Evolutionary conservation across 2,113 vertebrate genomes (phyloP).

Genomic region (Urocitellus parryii): DNA sequence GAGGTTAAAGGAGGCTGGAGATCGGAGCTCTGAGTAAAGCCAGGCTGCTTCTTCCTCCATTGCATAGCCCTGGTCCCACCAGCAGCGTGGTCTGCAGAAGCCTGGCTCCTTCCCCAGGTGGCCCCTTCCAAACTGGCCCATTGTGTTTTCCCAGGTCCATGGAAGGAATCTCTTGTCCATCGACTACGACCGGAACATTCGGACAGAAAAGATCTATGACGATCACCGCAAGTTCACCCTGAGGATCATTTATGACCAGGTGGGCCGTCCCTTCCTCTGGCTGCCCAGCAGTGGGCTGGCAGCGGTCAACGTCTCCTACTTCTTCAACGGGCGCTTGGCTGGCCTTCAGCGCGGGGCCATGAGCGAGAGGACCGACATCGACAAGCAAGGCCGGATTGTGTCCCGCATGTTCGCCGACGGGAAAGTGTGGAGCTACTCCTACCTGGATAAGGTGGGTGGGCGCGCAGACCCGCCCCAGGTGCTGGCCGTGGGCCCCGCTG

Average conservation of each 20-base stretch:
- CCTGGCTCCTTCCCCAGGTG: background rate
- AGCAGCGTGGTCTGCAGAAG: background rate
- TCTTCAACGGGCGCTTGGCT: constrained; percentile 94
- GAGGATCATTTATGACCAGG: constrained; percentile 97
- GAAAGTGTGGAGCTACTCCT: constrained; percentile 99
- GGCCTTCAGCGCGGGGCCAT: constrained; percentile 97
- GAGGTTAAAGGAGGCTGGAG: background rate
- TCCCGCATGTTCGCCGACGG: constrained; percentile 97
- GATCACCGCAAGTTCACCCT: constrained; percentile 98
- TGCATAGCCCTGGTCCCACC: accelerated
- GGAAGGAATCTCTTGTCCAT: constrained; percentile 98
- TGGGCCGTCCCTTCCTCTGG: constrained; percentile 98
- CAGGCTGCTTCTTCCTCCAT: background rate
- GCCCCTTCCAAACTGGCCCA: background rate
- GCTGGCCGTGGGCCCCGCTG: accelerated
- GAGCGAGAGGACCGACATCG: constrained; percentile 97
- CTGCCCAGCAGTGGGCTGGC: constrained; percentile 98
- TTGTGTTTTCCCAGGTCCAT: constrained; percentile 91
- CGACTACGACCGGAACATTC: constrained; percentile 98
- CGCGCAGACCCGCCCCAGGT: accelerated
- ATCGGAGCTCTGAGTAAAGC: background rate
- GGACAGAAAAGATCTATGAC: constrained; percentile 99
- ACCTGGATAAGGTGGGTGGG: constrained; percentile 95
- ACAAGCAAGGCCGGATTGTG: constrained; percentile 94
- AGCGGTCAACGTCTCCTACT: constrained; percentile 97